Evolutionary conservation across 2,888 invertebrate genomes (phyloP).

Genomic region (Lucinisca nassula): DNA sequence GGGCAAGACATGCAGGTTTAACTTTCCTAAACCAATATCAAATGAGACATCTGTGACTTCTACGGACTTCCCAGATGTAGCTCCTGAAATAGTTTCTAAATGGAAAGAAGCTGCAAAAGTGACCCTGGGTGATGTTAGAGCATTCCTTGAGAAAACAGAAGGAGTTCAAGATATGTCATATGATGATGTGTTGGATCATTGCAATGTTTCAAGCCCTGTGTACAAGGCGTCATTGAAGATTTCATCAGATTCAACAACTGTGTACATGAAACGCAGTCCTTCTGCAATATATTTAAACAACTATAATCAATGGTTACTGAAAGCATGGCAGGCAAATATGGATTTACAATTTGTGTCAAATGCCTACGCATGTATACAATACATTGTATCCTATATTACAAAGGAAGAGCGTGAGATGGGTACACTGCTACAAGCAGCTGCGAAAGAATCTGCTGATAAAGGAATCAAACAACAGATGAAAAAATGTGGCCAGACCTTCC

Average conservation of each 20-base stretch:
- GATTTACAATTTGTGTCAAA: conserved; percentile 36
- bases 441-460: background rate
- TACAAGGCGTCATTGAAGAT: conserved; percentile 20
- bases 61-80: no score
- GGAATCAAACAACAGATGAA: conserved; percentile 17
- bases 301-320: conserved; percentile 18
- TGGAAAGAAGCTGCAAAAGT: no score
- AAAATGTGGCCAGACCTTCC: conserved; percentile 27
- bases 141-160: no score
- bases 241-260: no score
- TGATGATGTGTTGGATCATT: no score
- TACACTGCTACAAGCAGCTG: conserved; percentile 19
- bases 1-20: background rate
- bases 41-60: no score
- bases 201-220: no score
- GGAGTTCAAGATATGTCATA: no score
- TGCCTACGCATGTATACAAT: conserved; percentile 62
- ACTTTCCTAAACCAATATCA: conserved; percentile 23
- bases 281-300: background rate
- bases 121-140: no score
- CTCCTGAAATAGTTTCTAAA: no score
- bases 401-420: conserved; percentile 22
- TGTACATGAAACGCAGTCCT: no score
- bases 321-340: conserved; percentile 36
- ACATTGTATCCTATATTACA: conserved; percentile 71